These are phyloP conservation scores for Champsocephalus esox DNA, from an alignment of 2,797 vertebrate genomes.

Conservation along the genomic window DNA sequence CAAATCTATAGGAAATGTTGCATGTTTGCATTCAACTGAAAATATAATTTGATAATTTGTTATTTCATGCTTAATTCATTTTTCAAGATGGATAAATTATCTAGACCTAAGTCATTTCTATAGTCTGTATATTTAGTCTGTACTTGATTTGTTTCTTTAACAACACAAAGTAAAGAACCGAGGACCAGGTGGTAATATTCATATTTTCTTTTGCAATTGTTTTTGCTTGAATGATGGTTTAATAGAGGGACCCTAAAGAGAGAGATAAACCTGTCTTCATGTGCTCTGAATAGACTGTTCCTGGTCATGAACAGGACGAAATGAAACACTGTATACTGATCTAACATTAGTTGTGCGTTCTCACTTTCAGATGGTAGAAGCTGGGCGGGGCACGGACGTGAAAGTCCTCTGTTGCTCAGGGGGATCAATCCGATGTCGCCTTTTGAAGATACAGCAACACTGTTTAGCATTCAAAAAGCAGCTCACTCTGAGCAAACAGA, in stretches of 20 bases:
- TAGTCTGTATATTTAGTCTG: background rate
- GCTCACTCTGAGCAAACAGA: constrained; percentile 56
- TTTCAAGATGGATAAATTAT: background rate
- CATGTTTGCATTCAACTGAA: constrained; percentile 5
- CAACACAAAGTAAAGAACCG: background rate
- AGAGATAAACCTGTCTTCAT: background rate
- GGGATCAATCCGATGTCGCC: constrained; percentile 71
- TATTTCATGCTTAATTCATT: background rate
- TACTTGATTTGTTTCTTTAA: background rate
- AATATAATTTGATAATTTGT: no score
- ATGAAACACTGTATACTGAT: constrained; percentile 35
- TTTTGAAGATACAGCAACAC: constrained; percentile 66
- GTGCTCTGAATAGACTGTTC: background rate
- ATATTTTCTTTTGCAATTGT: background rate
- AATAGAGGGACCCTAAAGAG: background rate
- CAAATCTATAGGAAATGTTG: constrained; percentile 1
- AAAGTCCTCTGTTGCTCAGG: constrained; percentile 67
- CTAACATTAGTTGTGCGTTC: constrained; percentile 40
- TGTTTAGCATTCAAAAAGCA: constrained; percentile 75
- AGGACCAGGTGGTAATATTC: background rate
- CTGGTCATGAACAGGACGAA: constrained; percentile 7
- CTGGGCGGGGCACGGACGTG: constrained; percentile 35
- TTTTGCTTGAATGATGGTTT: background rate
- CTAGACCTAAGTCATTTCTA: background rate
- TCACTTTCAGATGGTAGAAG: constrained; percentile 34